Base-by-base conservation (phyloP, 2,113 vertebrate species). In the Recurvirostra avosetta region DNA sequence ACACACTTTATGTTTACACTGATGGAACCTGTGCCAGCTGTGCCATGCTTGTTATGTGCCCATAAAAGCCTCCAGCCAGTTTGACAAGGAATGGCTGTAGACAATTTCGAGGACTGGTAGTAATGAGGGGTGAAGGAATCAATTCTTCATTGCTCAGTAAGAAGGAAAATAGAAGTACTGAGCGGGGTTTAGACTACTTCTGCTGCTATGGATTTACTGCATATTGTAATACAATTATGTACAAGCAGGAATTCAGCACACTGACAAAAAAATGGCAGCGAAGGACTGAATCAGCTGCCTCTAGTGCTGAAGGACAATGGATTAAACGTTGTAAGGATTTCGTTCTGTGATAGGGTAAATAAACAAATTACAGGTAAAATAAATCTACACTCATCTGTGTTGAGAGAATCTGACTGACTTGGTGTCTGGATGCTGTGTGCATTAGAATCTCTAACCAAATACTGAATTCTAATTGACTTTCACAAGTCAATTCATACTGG, bases 381-480 rank as follows among this genome's bases (percentile, higher is more conserved):
- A 96, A 88, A 84, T n/a, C 52, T 68, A 20, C 75, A 62, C 52
- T 22, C 47, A 61, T 40, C 49, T 1, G 1, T 16, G 59, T 41
- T 43, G 93, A 72, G 63, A 86, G 77, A 83, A 26, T 88, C 52
- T 83, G 76, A 70, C 86, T 90, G 79, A 82, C 40, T 11, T 36
- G 61, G 50, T 82, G 85, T 66, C 73, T 73, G 74, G 59, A 62
- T 86, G 74, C 73, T 81, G 86, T 93, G 67, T 89, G 91, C 45
- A 18, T 83, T 88, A 89, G 78, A 91, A 94, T 90, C 80, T 92
- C 85, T 91, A 91, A 59, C 86, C 89, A 97, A 97, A 96, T 89
- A 93, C 27, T 58, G 77, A 89, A 97, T 95, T 94, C 93, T 96
- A 92, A 97, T 95, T 95, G 95, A 96, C 95, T 97, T 95, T 91